Evolutionary conservation across 2,113 vertebrate species (phyloP).

Genomic region (Crypturellus undulatus): DNA sequence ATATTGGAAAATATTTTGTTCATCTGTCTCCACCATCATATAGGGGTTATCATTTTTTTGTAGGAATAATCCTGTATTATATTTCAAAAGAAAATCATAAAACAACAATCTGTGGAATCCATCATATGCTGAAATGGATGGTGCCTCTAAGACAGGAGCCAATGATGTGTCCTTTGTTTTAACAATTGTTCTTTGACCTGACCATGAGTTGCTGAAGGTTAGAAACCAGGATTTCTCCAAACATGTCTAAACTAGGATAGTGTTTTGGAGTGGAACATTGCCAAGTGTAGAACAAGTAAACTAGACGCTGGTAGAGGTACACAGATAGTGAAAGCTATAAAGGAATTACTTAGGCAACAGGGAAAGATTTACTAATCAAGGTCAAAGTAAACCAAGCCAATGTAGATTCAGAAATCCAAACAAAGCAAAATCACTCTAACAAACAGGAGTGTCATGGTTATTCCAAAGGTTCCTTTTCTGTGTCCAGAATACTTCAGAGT

Average conservation of each 20-base stretch:
- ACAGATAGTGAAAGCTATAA: not conserved
- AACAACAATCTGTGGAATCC: not conserved
- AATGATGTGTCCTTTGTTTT: not conserved
- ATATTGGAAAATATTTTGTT: not conserved
- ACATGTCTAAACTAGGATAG: not conserved
- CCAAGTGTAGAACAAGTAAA: not conserved
- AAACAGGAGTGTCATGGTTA: not conserved
- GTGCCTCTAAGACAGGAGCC: not conserved
- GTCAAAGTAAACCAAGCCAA: not conserved
- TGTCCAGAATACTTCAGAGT: not conserved
- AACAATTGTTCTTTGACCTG: not conserved
- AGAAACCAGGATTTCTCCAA: not conserved
- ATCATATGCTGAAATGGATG: not conserved
- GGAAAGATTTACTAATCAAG: not conserved
- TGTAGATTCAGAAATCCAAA: not conserved
- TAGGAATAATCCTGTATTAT: not conserved
- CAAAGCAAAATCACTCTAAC: fast-evolving
- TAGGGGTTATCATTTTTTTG: not conserved
- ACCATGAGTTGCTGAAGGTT: not conserved
- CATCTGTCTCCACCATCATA: not conserved
- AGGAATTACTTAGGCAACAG: not conserved
- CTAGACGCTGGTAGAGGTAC: not conserved
- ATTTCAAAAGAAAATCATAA: not conserved
- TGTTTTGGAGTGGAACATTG: not conserved
- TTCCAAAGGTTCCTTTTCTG: not conserved